Base-by-base conservation (phyloP, 2,113 vertebrate genomes). In the Alethe castanea region DNA sequence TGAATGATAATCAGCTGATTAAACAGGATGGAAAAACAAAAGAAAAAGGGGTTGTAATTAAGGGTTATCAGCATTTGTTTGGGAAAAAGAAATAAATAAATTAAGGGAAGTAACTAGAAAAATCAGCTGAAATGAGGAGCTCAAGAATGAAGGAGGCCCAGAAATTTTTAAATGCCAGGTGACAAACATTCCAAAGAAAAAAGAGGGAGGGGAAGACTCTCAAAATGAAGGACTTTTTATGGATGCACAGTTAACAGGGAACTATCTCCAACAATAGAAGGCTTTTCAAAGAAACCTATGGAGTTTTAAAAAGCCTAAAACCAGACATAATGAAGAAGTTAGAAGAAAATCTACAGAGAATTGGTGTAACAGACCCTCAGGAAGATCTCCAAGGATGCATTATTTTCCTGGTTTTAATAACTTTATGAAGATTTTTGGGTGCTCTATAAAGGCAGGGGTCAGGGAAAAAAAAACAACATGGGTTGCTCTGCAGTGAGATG, bases 1-100 rank as follows among this genome's bases (percentile, higher is more conserved):
- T 65, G 92, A 94, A 95, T 64, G 52, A 71, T 66, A 96, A 92
- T 90, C 71, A 93, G 76, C n/a, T 83, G 88, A 81, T 97, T 93
- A 95, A 92, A 90, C 31, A 60, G 77, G 70, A 93, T 19, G 10
- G 82, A 62, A 88, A 78, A 90, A 86, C 56, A 94, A 66, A 88
- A 73, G 42, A 71, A 86, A 88, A 78, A 17, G 42, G 19, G 48
- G 20, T 70, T 62, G 60, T 44, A 93, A 88, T 86, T 88, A 77
- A 82, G 42, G 23, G 56, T 42, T 82, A 80, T 47, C 60, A 38
- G 26, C 38, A 83, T 70, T 54, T 88, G 29, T 73, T 88, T 47
- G 35, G 11, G 0, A 0, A 33, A 47, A 64, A 60, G 23, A 50
- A 23, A 16, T 10, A 4, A 53, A 44, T 8, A 78, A 88, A 83